A percentile compares a stretch with the other conserved stretches of the same genome.
Conservation (phyloP, 1,140 invertebrate species). For the Cydia fagiglandana region DNA sequence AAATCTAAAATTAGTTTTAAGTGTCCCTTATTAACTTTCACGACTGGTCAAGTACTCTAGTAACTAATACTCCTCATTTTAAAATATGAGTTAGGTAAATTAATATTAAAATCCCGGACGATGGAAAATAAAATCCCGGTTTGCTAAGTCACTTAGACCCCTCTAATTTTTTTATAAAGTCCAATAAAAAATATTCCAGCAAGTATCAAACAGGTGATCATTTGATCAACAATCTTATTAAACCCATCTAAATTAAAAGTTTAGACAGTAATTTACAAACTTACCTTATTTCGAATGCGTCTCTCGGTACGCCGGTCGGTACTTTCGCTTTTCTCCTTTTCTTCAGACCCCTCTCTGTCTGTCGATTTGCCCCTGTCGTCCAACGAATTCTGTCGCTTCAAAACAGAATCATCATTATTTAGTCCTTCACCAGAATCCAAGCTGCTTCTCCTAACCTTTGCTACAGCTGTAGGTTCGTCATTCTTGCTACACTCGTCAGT, state of each 20-base stretch:
- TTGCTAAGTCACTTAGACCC: too few species aligned
- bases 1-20: too few species aligned
- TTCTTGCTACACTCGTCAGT: slow-evolving; percentile 34
- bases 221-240: neutral
- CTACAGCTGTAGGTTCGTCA: slow-evolving; percentile 35
- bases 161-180: too few species aligned
- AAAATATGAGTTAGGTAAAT: too few species aligned
- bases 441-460: slow-evolving; percentile 79
- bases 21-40: too few species aligned
- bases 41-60: too few species aligned
- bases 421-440: slow-evolving; percentile 77
- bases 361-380: slow-evolving; percentile 78
- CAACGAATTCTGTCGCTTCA: slow-evolving; percentile 80
- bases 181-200: too few species aligned
- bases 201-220: too few species aligned
- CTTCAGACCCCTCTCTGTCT: slow-evolving; percentile 78
- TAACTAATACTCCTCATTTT: too few species aligned
- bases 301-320: slow-evolving; percentile 81
- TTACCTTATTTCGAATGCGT: slow-evolving; percentile 84
- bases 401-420: slow-evolving; percentile 68
- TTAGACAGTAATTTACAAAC: neutral
- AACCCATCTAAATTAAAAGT: neutral
- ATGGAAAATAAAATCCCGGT: too few species aligned
- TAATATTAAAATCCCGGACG: too few species aligned
- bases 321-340: slow-evolving; percentile 79